Base-by-base conservation (phyloP, 1,140 invertebrate species). In the Drosophila eugracilis region DNA sequence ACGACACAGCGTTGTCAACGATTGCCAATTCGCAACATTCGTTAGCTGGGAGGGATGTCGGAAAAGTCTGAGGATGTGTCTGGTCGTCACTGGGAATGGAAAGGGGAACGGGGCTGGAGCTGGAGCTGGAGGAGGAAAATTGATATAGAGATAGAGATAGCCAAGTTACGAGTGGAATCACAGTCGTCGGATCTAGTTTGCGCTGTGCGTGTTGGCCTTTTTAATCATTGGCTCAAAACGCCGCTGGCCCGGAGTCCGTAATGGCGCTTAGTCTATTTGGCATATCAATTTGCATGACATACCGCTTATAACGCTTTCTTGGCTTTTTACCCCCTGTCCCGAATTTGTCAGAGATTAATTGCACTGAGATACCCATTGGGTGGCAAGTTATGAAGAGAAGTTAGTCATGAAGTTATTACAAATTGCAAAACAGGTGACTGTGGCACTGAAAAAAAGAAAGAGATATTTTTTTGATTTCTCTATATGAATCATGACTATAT, bases 231-330 rank as follows among this genome's bases (percentile, higher is more conserved):
- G 30, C 37, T 44, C 17, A 62, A 67, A 80, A 24, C 45, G 65
- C 79, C 71, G 49, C 42, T 39, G 69, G 70, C n/a, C 48, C 22
- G 24, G 24, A 37, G 45, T 49, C 17, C 36, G 42, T 48, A 76
- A 53, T 71, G 50, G 50, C 62, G 53, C 83, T 84, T 83, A 74
- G 67, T 63, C 57, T 60, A 58, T 85, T 84, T 80, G 57, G 60
- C 47, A 63, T 72, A 73, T 80, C 81, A 76, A 85, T 76, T 73
- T 62, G 53, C 52, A 60, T 54, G 76, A 84, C 78, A 65, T 62
- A 62, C 72, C 72, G 72, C 53, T 76, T 73, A 73, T 52, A 59
- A 72, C 22, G 50, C 59, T 65, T 42, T 32, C 44, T 42, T 32
- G 36, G 28, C 19, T 19, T 50, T 37, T 48, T 42, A 26, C 30